A percentile compares a stretch with the other conserved stretches of the same genome.
Conservation (phyloP, 1,140 invertebrate species). For the Yoshiicerus persimilis region DNA sequence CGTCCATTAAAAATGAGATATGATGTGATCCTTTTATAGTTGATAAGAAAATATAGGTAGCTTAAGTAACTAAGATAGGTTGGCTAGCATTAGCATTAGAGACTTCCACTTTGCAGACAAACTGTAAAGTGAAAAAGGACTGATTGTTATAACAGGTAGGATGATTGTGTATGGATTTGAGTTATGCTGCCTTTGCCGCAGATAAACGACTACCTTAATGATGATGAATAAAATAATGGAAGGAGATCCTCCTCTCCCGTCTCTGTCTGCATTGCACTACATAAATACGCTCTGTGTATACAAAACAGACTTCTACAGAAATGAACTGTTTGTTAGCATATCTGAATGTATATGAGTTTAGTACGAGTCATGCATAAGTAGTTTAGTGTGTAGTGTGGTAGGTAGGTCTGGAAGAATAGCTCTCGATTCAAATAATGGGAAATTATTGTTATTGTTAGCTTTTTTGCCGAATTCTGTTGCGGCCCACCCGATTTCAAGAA, state of each 20-base stretch:
- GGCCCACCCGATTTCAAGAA: slow-evolving; percentile 20
- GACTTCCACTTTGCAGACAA: background rate
- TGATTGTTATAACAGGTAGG: slow-evolving; percentile 6
- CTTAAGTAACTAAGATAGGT: background rate
- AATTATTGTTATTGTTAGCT: slow-evolving; percentile 21
- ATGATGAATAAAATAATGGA: slow-evolving; percentile 21
- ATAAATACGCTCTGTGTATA: background rate
- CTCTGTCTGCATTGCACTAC: background rate
- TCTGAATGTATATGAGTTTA: background rate
- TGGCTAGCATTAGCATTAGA: background rate
- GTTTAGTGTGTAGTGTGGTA: slow-evolving; percentile 1
- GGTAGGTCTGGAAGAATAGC: slow-evolving; percentile 10
- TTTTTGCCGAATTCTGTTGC: slow-evolving; percentile 11
- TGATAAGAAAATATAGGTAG: background rate
- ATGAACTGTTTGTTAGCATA: background rate
- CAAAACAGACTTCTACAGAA: background rate
- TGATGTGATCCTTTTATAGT: slow-evolving; percentile 14
- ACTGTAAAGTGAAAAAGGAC: slow-evolving; percentile 1
- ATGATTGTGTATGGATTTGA: slow-evolving; percentile 10
- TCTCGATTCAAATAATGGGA: slow-evolving; percentile 22
- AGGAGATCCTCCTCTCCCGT: slow-evolving; percentile 5
- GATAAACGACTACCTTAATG: slow-evolving; percentile 20
- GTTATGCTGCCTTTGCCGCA: slow-evolving; percentile 5
- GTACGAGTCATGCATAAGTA: background rate
- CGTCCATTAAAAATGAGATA: slow-evolving; percentile 11